Base-by-base conservation (phyloP, 1,140 invertebrate species). In the Bombus superbus region DNA sequence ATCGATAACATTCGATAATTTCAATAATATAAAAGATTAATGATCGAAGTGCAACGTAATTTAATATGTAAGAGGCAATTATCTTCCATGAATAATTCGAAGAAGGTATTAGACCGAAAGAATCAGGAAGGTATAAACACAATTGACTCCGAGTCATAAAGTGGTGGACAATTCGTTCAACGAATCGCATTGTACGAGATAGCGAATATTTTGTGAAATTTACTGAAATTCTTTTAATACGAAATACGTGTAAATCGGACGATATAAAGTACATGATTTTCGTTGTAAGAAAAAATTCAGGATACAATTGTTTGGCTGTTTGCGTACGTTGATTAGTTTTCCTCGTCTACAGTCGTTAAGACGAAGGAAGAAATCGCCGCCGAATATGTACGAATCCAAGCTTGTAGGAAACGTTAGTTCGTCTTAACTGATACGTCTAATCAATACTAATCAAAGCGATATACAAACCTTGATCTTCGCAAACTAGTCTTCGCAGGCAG, bases 371-470 rank as follows among this genome's bases (percentile, higher is more conserved):
- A 18, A 1, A 25, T 68, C 44, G 1, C 40, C 44, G 81, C 8
- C n/a, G 28, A 38, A 53, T 40, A 11, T 71, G 25, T 28, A 28
- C 28, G 69, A 83, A 77, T 32, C 69, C 35, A 53, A 77, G 57
- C 10, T 6, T 3, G 47, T 35, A 38, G 72, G 35, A 35, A 62
- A 69, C 64, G 81, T 38, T 79, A 72, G 47, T 72, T 84, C 47
- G 62, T 79, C 40, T 75, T 57, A 69, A 72, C 38, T 32, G 40
- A 71, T 72, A 28, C 35, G n/a, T 38, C 83, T 53, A 47, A 47
- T 62, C 28, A 40, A 28, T 53, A 53, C 75, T 84, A 79, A 84
- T 84, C 83, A 84, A 72, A 84, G 83, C n/a, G 40, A 62, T 13
- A 62, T 62, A n/a, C 59, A 62, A 62, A 57, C 5, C 69, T 62